phyloP scores from a whole-genome alignment of 2,888 invertebrate species.

The Parnassius mnemosyne region DNA sequence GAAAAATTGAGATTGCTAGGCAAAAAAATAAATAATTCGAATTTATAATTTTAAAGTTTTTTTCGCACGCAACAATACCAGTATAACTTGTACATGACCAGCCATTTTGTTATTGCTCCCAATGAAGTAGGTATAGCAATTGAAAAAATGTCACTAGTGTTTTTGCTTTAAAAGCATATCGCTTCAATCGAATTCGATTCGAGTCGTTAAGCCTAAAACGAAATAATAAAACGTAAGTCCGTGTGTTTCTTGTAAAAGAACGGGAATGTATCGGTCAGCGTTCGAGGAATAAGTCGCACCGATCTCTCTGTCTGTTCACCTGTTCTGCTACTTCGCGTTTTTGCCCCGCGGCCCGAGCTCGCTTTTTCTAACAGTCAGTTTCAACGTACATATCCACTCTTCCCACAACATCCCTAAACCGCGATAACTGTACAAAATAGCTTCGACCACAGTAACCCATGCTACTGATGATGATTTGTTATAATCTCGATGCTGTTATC shows the following conservation, averaged over 20 bases:
- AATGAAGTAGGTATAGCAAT: no score
- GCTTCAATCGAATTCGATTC: background rate
- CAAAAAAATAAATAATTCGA: no score
- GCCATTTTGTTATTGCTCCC: no score
- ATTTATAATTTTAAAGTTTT: no score
- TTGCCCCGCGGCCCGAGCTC: constrained; percentile 38
- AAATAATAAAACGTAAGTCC: constrained; percentile 11
- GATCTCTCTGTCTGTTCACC: constrained; percentile 42
- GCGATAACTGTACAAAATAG: constrained; percentile 58
- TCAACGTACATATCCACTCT: constrained; percentile 37
- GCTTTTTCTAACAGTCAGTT: constrained; percentile 49
- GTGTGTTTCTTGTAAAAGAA: constrained; percentile 20
- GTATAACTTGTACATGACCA: no score
- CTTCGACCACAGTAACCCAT: constrained; percentile 37
- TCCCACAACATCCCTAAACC: constrained; percentile 52
- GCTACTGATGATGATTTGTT: constrained; percentile 14
- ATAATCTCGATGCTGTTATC: background rate
- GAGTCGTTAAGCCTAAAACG: background rate
- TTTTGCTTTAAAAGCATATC: background rate
- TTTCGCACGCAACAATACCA: no score
- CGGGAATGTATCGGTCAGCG: constrained; percentile 24
- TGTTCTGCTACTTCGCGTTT: constrained; percentile 49
- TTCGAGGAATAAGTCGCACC: constrained; percentile 26
- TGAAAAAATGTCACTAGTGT: no score
- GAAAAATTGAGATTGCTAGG: no score